These are phyloP conservation scores for Orthosia cruda DNA, from an alignment of 2,888 invertebrate genomes.

Conservation along the genomic window DNA sequence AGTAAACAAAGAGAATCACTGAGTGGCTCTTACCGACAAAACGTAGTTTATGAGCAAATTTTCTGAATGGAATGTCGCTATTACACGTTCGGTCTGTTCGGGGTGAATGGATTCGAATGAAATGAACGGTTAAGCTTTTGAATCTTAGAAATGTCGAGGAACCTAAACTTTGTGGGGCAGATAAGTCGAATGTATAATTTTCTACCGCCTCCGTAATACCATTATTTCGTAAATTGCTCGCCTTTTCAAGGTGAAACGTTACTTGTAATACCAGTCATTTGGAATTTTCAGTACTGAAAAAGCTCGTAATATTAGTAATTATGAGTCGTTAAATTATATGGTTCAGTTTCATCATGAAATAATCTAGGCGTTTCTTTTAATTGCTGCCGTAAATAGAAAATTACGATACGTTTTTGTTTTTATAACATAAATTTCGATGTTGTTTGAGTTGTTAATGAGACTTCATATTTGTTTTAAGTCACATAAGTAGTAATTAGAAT, in stretches of 20 bases:
- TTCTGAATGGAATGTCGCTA: constrained; percentile 69
- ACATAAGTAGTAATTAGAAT: constrained; percentile 5
- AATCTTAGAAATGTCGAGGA: constrained; percentile 43
- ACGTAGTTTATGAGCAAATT: no score
- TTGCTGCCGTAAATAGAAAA: constrained; percentile 19
- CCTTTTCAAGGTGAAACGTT: constrained; percentile 40
- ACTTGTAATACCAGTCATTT: constrained; percentile 44
- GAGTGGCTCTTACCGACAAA: no score
- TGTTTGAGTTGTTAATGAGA: constrained; percentile 6
- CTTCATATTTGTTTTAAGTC: constrained; percentile 11
- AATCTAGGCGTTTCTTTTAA: constrained; percentile 17
- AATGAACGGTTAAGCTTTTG: constrained; percentile 64
- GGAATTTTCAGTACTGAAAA: constrained; percentile 25
- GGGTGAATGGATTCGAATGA: constrained; percentile 65
- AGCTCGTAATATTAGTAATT: constrained; percentile 37
- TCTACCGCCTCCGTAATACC: constrained; percentile 17
- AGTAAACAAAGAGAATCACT: constrained; percentile 66
- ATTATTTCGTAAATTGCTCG: constrained; percentile 43
- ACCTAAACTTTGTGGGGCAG: constrained; percentile 44
- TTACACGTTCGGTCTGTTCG: constrained; percentile 55
- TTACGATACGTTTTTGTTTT: neutral
- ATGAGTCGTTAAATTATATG: constrained; percentile 31
- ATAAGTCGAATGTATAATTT: constrained; percentile 54
- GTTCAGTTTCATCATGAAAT: constrained; percentile 21
- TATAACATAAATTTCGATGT: neutral